These are phyloP conservation scores for Cheumatopsyche charites DNA, from an alignment of 1,140 invertebrate genomes.

Conservation along the genomic window DNA sequence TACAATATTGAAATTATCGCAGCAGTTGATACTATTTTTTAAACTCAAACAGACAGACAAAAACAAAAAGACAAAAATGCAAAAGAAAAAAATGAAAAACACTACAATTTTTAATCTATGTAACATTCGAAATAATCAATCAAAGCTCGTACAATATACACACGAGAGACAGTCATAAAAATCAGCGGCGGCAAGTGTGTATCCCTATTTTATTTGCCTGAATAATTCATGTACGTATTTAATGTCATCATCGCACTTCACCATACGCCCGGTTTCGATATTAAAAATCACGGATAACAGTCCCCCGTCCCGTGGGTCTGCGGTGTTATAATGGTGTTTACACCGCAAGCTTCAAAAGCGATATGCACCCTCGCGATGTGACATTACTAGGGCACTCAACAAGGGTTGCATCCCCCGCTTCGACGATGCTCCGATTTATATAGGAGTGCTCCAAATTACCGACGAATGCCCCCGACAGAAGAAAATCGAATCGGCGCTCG, in stretches of 20 bases:
- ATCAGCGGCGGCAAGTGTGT: not conserved
- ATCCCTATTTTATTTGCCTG: not conserved
- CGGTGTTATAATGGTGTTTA: constrained; percentile 26
- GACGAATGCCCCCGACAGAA: too few relatives aligned
- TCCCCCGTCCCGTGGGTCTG: not conserved
- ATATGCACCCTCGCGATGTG: not conserved
- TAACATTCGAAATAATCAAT: too few relatives aligned
- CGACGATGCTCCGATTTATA: not conserved
- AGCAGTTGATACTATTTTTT: too few relatives aligned
- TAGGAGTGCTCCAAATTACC: not conserved
- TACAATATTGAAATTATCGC: too few relatives aligned
- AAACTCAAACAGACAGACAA: too few relatives aligned
- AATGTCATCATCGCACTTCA: constrained; percentile 20
- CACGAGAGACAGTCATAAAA: too few relatives aligned
- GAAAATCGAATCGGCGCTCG: too few relatives aligned
- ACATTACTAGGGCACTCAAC: not conserved
- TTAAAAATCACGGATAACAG: constrained; percentile 19
- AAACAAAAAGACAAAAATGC: too few relatives aligned
- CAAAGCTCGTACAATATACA: too few relatives aligned
- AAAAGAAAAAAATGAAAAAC: too few relatives aligned
- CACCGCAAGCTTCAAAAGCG: constrained; percentile 11
- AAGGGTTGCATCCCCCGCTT: not conserved
- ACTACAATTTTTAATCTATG: too few relatives aligned
- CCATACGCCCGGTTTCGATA: constrained; percentile 1
- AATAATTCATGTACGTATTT: constrained; percentile 22